Base-by-base conservation (phyloP, 1,140 invertebrate genomes). In the Bombus superbus region DNA sequence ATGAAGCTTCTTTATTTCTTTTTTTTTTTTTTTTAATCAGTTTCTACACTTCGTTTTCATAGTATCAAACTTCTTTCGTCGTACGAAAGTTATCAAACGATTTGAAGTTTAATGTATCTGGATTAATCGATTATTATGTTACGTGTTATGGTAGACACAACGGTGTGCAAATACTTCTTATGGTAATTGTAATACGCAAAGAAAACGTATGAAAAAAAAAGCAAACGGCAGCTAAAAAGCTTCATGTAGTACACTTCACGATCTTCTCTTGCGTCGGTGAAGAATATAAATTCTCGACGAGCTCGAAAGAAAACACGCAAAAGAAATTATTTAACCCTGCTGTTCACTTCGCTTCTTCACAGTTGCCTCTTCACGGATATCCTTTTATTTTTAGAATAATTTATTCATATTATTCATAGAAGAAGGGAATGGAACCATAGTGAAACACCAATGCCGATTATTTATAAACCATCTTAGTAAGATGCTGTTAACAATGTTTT, bases 191-290 rank as follows among this genome's bases (percentile, higher is more conserved):
- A 28, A 62, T 62, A n/a, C 13, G 28, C 28, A 62, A n/a, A 62
- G 8, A n/a, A 13, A n/a, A 59, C 3, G 9, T 10, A 59, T 11
- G 28, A 59, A 62, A n/a, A 22, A 11, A 11, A 47, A 47, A 32
- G 11, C 32, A 47, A 42, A 44, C n/a, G 71, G 42, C 71, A 44
- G 15, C 71, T 62, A 62, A 40, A 10, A 22, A 44, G 15, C n/a
- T 42, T 73, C 71, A 8, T 11, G 25, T 62, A 40, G 32, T 28
- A 72, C 22, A 8, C 66, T 68, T 32, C 13, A 68, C 66, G 66
- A 72, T 73, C 28, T 73, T 73, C 42, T 73, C 40, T 73, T n/a
- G 40, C 28, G n/a, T n/a, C 28, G 66, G 6, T 68, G 66, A 68
- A 68, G 15, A 68, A 32, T 32, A 44, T 73, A 35, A 35, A 71